Base-by-base conservation (phyloP, 2,797 vertebrate species). In the Amniataba percoides region DNA sequence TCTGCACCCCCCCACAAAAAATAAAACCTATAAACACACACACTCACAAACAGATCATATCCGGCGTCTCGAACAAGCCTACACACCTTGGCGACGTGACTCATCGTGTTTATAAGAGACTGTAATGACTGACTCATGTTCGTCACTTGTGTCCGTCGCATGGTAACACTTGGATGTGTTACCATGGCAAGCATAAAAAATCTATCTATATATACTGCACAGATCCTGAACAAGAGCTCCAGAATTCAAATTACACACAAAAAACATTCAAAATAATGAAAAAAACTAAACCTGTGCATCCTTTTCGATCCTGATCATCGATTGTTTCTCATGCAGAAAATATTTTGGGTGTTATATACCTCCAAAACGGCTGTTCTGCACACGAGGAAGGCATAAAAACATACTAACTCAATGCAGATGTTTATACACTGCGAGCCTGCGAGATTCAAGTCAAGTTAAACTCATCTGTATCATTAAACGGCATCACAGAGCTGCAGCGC, bases 41-140 rank as follows among this genome's bases (percentile, higher is more conserved):
- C 73, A 67, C 52, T 59, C 57, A 68, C 62, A 68, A 80, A 74
- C 83, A 80, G 70, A 74, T 55, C 21, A 31, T 87, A 85, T 82
- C 65, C 59, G 64, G 45, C 69, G 18, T 77, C 74, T 87, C 58
- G 65, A 88, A 82, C 83, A 80, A 78, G 77, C 87, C 86, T 80
- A 64, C 83, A 82, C 85, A 81, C 83, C 86, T 77, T 43, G 72
- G 72, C 82, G 49, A 52, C 81, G 15, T 91, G 89, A 90, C 65
- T 90, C 85, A 89, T 78, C 70, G 6, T n/a, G 21, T 42, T 67
- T 71, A 39, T 64, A 39, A 68, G 62, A 74, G 74, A 73, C 84
- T 74, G 78, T 46, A 78, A 83, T 61, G 34, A 77, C 72, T 84
- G 89, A 89, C 51, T 91, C 87, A 76, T 57, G 65, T 68, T 85